Base-by-base conservation (phyloP, 2,888 invertebrate genomes). In the Bedellia somnulentella region DNA sequence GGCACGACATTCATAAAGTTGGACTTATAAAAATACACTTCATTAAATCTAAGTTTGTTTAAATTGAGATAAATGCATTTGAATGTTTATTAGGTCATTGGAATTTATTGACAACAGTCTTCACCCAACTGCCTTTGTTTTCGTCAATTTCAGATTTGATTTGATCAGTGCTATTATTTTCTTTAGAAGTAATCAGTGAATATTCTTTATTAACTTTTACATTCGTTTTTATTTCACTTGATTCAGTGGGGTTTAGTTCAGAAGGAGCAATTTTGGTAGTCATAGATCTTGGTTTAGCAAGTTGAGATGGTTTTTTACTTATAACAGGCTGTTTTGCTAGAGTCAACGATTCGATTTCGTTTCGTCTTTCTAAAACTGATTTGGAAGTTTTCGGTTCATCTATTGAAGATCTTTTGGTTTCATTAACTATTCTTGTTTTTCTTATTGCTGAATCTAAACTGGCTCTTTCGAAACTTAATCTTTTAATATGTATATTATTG, bases 51-150 rank as follows among this genome's bases (percentile, higher is more conserved):
- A n/a, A n/a, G n/a, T n/a, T n/a, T n/a, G n/a, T n/a, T n/a, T n/a
- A n/a, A n/a, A n/a, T n/a, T n/a, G n/a, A n/a, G n/a, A n/a, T n/a
- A n/a, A n/a, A n/a, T n/a, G n/a, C n/a, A n/a, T n/a, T n/a, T n/a
- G n/a, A n/a, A n/a, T n/a, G n/a, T n/a, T n/a, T n/a, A 2, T 42
- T 50, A 55, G 44, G 45, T 68, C 50, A 82, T 76, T 87, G 86
- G 49, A 87, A 81, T 68, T 85, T 81, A 41, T 83, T 85, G 9
- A 86, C 84, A 45, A 87, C 83, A 45, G 86, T 83, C 46, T 83
- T 85, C 0, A 87, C 87, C 87, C 87, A 87, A 43, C 77, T 76
- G 16, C 82, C 82, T 60, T 80, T 80, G 3, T 70, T 68, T 5
- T 49, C 47, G 27, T 57, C 47, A 29, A 37, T 38, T 15, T 44